phyloP scores from a whole-genome alignment of 2,797 vertebrate genomes.

The Orientallactaga sibirica region DNA sequence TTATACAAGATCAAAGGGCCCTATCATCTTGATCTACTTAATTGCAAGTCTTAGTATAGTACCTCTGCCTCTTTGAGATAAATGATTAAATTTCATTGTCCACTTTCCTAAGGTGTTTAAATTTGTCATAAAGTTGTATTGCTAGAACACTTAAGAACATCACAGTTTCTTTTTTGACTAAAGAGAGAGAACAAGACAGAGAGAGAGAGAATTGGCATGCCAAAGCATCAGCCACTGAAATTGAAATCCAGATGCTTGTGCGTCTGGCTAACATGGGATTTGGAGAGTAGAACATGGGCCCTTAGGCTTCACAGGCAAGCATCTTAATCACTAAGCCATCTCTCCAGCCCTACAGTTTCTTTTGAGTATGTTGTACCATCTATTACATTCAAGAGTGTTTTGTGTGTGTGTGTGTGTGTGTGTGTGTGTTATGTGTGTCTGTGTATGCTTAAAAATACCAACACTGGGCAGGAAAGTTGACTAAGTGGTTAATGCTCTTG shows the following conservation, averaged over 20 bases:
- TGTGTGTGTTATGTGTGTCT: too few species aligned
- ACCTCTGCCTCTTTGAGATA: background rate
- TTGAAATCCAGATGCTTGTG: too few species aligned
- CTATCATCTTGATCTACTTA: background rate
- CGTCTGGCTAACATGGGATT: too few species aligned
- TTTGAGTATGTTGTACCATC: background rate
- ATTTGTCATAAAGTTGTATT: background rate
- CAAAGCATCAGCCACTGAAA: too few species aligned
- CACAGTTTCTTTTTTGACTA: background rate
- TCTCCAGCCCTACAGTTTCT: background rate
- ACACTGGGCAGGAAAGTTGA: too few species aligned
- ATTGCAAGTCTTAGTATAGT: background rate
- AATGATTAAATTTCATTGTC: background rate
- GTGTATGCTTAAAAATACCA: background rate
- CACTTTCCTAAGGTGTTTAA: background rate
- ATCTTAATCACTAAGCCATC: too few species aligned
- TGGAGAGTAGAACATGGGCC: too few species aligned
- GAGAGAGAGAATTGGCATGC: too few species aligned
- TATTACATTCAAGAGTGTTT: background rate
- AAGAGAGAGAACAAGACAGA: too few species aligned
- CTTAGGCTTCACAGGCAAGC: too few species aligned
- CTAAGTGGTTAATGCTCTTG: too few species aligned
- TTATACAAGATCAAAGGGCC: background rate
- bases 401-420: too few species aligned
- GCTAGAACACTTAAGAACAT: background rate